Evolutionary conservation across 2,797 vertebrate species (phyloP), one percentile per base, ranked within the genome.

Genomic region (Erithacus rubecula): DNA sequence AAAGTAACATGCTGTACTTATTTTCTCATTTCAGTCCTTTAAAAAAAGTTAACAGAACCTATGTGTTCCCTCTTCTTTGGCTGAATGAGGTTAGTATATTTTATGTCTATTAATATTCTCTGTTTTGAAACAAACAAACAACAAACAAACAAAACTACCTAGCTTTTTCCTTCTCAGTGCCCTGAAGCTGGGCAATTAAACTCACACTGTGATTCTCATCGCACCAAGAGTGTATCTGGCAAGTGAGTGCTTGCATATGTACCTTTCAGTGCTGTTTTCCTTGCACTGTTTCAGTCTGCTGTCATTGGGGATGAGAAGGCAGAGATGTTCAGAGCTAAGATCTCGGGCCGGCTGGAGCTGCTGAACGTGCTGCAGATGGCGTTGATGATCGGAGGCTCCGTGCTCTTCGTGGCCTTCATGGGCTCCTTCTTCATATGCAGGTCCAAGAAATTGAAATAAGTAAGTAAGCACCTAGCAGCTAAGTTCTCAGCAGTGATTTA

Each of bases 41-140:
- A 43, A 98, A 98, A 79, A 96, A 98, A 55, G 91, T 99, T 52
- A 97, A 97, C 85, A 56, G 88, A 2, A 51, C 97, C 39, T 99
- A 98, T 22, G 1, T 99, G 65, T 98, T 99, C 77, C 99, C 99
- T 79, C 0, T 99, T 74, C 89, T 98, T 92, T 99, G 99, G 99
- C 96, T 99, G 84, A 99, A 99, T 91, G 99, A 99, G 98, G 99
- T 99, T 88, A 97, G 98, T 97, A 86, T 90, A 22, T 77, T 85
- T 92, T 91, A 51, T 76, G 8, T 53, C 34, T 82, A 29, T 85
- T 74, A 90, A 71, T 60, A 26, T 49, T 90, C 23, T 62, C 11
- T 83, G 15, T 52, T 89, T 36, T 34, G 51, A 81, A 90, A 53
- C 15, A 58, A 39, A 11, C 18, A 47, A 37, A 14, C 2, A 46